Conservation (phyloP, 2,888 invertebrate species). For the Sinotaia quadrata region DNA sequence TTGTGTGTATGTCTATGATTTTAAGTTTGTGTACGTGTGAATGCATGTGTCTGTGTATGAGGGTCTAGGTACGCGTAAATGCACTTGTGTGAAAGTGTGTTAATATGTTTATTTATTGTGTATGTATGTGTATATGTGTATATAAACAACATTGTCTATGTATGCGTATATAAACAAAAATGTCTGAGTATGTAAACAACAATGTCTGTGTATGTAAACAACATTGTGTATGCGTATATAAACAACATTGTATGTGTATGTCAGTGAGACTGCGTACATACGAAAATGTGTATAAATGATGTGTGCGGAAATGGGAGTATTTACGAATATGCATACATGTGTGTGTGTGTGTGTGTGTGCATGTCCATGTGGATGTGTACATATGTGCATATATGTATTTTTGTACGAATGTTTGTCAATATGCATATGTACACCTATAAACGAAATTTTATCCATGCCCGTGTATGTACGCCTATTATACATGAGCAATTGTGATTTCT, state of each 20-base stretch:
- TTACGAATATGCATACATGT: background rate
- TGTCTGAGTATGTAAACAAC: too few species aligned
- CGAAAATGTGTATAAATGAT: background rate
- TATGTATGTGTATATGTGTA: constrained; percentile 10
- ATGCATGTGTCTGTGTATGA: background rate
- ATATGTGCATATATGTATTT: background rate
- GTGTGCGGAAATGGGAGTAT: background rate
- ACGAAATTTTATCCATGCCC: too few species aligned
- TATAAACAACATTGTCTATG: background rate
- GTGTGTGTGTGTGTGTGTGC: background rate
- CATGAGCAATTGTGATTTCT: too few species aligned
- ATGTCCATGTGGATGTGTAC: background rate
- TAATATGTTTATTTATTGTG: constrained; percentile 6
- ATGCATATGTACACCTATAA: too few species aligned
- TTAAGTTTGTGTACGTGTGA: background rate
- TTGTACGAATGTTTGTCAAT: background rate
- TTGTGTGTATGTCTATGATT: background rate
- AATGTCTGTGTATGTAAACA: background rate
- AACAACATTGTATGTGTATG: background rate
- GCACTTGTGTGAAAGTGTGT: constrained; percentile 7
- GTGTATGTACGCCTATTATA: too few species aligned
- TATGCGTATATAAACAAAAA: background rate
- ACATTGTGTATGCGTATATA: background rate
- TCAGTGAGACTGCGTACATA: background rate
- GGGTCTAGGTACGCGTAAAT: constrained; percentile 1